Base-by-base conservation (phyloP, 2,797 vertebrate genomes). In the Acanthiza pusilla region DNA sequence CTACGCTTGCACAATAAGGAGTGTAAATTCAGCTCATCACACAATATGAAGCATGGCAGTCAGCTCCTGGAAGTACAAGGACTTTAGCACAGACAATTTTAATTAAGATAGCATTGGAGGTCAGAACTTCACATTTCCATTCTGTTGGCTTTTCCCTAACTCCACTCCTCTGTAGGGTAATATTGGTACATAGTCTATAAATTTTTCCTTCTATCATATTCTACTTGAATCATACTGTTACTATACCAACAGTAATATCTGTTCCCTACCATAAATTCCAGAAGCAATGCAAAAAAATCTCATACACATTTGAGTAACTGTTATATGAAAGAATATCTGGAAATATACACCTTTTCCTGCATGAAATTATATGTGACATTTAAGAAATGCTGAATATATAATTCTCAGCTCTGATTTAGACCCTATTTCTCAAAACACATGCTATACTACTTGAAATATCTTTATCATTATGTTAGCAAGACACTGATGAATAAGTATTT, bases 401-500 rank as follows among this genome's bases (percentile, higher is more conserved):
- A 74, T 58, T 87, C 27, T 75, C 29, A 85, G 42, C 17, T 70
- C 40, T 82, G 19, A 62, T 43, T 65, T 60, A 72, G n/a, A n/a
- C 5, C 9, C 10, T 88, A 6, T 87, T 91, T 87, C 63, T 88
- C 48, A 91, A 88, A 94, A 84, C n/a, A 60, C 38, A 12, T 63
- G 58, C 51, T 90, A 22, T 61, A 40, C 11, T 60, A 21, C 45
- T 75, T 85, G 55, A 73, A 86, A 76, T 90, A 79, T 32, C 15
- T 88, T 85, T 90, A 73, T 57, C 53, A 83, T 83, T 92, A 74
- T 61, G 25, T 88, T 93, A 80, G 10, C 14, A 78, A 81, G 55
- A 66, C 88, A 85, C 29, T 67, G 80, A 73, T 91, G 71, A 94
- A 75, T 84, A 94, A 88, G 10, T 86, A 43, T 93, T 90, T 91